Percentiles rank a stretch among this genome's conserved stretches.
Evolutionary conservation across 2,888 invertebrate genomes (phyloP).

Genomic region (Petrophora chlorosata): DNA sequence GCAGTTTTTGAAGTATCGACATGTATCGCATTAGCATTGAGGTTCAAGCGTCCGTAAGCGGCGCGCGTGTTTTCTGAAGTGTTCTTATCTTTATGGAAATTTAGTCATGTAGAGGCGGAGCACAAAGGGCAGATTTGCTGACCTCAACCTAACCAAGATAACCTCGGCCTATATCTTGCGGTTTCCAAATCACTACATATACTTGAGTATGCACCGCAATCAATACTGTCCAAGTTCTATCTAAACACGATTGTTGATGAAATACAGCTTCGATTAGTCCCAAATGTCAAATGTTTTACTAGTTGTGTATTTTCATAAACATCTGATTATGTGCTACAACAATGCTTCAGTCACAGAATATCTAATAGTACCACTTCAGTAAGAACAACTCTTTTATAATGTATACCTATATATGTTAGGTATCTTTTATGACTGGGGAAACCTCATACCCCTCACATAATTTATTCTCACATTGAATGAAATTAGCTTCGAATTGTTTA

Average conservation of each 20-base stretch:
- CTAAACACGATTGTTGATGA: slow-evolving; percentile 24
- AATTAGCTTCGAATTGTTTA: not conserved
- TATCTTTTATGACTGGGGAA: not conserved
- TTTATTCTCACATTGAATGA: not conserved
- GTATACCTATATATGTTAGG: too few species aligned
- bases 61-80: slow-evolving; percentile 26
- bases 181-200: slow-evolving; percentile 34
- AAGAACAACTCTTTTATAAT: too few species aligned
- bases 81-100: slow-evolving; percentile 33
- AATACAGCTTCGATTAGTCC: too few species aligned
- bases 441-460: not conserved
- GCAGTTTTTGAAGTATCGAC: slow-evolving; percentile 66
- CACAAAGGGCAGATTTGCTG: slow-evolving; percentile 40
- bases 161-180: slow-evolving; percentile 43
- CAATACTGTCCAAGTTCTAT: slow-evolving; percentile 28
- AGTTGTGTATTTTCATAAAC: too few species aligned
- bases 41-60: slow-evolving; percentile 35
- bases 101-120: slow-evolving; percentile 35
- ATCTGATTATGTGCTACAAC: too few species aligned
- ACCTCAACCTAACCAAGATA: slow-evolving; percentile 39
- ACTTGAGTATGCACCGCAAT: slow-evolving; percentile 18
- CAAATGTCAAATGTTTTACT: too few species aligned
- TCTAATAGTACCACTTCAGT: too few species aligned
- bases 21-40: slow-evolving; percentile 70
- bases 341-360: too few species aligned